Percentiles rank a stretch among this genome's conserved stretches.
These are phyloP conservation scores for Arctopsyche grandis DNA, from an alignment of 1,140 invertebrate genomes.

Conservation along the genomic window DNA sequence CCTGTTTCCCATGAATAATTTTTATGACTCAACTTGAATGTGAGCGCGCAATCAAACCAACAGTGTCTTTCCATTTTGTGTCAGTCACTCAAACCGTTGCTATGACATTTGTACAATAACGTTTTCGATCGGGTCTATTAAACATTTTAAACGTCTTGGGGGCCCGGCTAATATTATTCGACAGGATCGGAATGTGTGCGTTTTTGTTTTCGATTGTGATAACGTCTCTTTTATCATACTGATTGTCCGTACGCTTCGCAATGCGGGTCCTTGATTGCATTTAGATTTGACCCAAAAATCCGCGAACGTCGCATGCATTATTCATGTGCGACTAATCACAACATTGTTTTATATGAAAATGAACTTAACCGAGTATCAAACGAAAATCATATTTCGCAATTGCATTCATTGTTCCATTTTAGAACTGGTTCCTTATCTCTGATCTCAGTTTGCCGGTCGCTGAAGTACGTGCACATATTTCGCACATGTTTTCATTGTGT, in stretches of 20 bases:
- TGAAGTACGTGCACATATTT: not conserved
- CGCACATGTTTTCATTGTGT: constrained; percentile 23
- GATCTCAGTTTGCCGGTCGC: not conserved
- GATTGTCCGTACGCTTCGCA: not conserved
- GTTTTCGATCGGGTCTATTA: not conserved
- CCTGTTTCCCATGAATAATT: constrained; percentile 28
- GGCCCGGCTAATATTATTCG: not conserved
- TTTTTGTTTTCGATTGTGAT: not conserved
- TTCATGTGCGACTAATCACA: not conserved
- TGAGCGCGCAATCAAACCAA: not conserved
- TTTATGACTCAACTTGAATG: constrained; percentile 12
- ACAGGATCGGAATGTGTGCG: not conserved
- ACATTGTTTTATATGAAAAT: not conserved
- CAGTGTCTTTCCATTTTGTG: not conserved
- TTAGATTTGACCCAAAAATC: not conserved
- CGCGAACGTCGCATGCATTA: not conserved
- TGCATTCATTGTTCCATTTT: constrained; percentile 11
- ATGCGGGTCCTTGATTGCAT: not conserved
- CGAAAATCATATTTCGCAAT: not conserved
- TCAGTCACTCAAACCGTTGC: no score
- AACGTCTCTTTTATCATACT: not conserved
- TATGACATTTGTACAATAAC: no score
- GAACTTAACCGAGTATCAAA: no score
- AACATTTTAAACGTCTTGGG: not conserved
- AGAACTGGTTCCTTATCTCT: constrained; percentile 14